Percentiles rank a stretch among this genome's conserved stretches.
These are phyloP conservation scores for Galaxea fascicularis DNA, from an alignment of 92 coral and sea anemone genomes.

Conservation along the genomic window DNA sequence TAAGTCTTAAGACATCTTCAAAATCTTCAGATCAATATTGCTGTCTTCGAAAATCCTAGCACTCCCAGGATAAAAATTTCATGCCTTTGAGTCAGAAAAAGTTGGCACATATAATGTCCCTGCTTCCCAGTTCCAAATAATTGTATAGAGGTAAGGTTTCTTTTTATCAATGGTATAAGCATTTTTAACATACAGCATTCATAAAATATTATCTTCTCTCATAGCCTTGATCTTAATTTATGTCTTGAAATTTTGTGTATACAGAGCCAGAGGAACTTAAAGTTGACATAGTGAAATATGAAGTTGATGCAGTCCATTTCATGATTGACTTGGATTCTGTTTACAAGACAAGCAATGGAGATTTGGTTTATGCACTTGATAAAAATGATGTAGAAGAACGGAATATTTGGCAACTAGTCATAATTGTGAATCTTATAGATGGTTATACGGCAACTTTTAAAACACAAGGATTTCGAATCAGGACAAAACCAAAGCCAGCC, in stretches of 20 bases:
- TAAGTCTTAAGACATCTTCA: too few species aligned
- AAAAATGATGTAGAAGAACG: constrained; percentile 81
- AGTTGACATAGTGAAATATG: constrained; percentile 45
- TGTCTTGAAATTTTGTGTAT: background rate
- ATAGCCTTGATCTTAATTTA: too few species aligned
- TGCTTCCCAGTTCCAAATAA: too few species aligned
- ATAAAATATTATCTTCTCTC: too few species aligned
- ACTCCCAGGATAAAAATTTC: too few species aligned
- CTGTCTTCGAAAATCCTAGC: too few species aligned
- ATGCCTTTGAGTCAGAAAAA: too few species aligned
- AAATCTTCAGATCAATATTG: too few species aligned
- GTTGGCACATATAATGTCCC: too few species aligned
- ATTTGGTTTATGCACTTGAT: constrained; percentile 80
- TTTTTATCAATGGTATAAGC: too few species aligned
- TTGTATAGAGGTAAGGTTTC: too few species aligned
- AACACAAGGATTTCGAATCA: constrained; percentile 81
- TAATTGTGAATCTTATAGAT: constrained; percentile 76
- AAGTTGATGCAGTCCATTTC: constrained; percentile 51
- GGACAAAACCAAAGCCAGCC: constrained; percentile 81
- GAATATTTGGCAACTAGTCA: constrained; percentile 83
- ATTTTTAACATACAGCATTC: too few species aligned
- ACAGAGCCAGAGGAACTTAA: constrained; percentile 80
- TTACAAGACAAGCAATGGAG: constrained; percentile 80
- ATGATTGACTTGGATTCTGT: constrained; percentile 90
- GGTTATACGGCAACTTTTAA: constrained; percentile 44